These are phyloP conservation scores for Laticauda colubrina DNA, from an alignment of 2,113 vertebrate genomes.

Conservation along the genomic window DNA sequence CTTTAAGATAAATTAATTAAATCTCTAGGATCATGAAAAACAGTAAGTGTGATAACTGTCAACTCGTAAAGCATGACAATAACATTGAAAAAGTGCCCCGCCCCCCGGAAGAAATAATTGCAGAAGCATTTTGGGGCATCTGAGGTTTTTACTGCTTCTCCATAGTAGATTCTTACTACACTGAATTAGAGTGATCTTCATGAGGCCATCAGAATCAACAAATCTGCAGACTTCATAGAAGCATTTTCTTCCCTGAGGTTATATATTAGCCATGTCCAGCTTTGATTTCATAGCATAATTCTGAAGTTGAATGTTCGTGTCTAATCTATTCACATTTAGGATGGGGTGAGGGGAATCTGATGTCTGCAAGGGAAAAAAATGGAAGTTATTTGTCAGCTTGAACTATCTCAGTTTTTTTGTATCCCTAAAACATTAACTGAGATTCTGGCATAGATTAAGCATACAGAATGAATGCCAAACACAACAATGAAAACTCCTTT, in stretches of 20 bases:
- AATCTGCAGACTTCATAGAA: fast-evolving
- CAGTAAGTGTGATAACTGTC: not conserved
- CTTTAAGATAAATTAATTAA: not conserved
- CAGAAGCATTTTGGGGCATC: not conserved
- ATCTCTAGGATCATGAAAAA: not conserved
- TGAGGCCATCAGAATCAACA: fast-evolving
- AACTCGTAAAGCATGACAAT: not conserved
- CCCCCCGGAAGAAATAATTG: not conserved
- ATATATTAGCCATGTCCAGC: fast-evolving
- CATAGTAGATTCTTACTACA: not conserved
- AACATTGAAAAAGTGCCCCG: not conserved
- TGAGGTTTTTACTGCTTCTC: not conserved
- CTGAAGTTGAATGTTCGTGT: not conserved
- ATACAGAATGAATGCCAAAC: slow-evolving; percentile 5
- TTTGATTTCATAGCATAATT: fast-evolving
- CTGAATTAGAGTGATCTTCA: not conserved
- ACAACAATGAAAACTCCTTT: not conserved
- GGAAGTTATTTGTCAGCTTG: not conserved
- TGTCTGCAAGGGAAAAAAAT: not conserved
- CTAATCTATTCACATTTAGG: fast-evolving
- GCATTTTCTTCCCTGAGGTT: fast-evolving
- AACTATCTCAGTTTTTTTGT: fast-evolving
- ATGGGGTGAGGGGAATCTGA: fast-evolving
- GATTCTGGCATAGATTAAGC: not conserved
- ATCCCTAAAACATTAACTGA: not conserved